Conservation (phyloP, 2,888 invertebrate genomes). For the Esperia sulphurella region DNA sequence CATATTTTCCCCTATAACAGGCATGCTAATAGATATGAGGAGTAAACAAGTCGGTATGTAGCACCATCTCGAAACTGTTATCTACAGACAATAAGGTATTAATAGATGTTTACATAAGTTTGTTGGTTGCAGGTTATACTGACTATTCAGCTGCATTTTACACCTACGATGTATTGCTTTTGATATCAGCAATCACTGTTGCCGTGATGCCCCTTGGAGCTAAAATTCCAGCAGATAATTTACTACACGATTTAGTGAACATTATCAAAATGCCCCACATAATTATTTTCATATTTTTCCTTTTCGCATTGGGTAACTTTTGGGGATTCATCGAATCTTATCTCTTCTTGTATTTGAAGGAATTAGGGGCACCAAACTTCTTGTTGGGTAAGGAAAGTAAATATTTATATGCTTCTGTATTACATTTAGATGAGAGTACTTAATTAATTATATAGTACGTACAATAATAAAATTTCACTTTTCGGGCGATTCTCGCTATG, state of each 20-base stretch:
- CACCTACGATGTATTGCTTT: constrained; percentile 85
- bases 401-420: no score
- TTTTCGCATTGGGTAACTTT: constrained; percentile 90
- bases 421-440: no score
- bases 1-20: constrained; percentile 89
- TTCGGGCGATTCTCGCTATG: no score
- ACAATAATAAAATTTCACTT: no score
- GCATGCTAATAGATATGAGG: constrained; percentile 86
- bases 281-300: constrained; percentile 87
- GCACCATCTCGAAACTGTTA: constrained; percentile 54
- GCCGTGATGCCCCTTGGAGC: constrained; percentile 88
- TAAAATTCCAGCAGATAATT: constrained; percentile 87
- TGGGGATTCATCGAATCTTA: constrained; percentile 95
- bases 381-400: constrained; percentile 81
- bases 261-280: constrained; percentile 89
- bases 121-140: constrained; percentile 82
- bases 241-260: constrained; percentile 86
- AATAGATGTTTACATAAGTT: constrained; percentile 51
- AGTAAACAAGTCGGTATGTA: constrained; percentile 79
- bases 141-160: constrained; percentile 95
- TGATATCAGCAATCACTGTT: constrained; percentile 86
- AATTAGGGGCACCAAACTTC: constrained; percentile 90
- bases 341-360: constrained; percentile 90
- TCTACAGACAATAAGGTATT: constrained; percentile 59
- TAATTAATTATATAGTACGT: no score